Evolutionary conservation across 1,140 invertebrate genomes (phyloP).

Genomic region (Nymphalis io): DNA sequence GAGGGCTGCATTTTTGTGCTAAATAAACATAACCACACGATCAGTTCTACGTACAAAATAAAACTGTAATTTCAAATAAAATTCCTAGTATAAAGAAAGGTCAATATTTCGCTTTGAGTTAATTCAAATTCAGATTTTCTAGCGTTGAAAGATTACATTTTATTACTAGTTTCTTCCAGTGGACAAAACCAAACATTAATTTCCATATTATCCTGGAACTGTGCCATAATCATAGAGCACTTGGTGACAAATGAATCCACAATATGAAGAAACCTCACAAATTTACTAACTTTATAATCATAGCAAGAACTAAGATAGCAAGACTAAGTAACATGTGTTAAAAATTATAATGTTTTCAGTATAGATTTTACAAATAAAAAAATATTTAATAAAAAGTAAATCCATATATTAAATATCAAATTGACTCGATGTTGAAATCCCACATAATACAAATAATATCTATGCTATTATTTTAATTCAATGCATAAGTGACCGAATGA

Average conservation of each 20-base stretch:
- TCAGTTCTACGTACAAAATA: no score
- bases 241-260: slow-evolving; percentile 7
- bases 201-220: slow-evolving; percentile 3
- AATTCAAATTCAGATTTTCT: no score
- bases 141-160: no score
- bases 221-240: background rate
- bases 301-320: background rate
- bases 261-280: slow-evolving; percentile 13
- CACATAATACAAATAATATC: background rate
- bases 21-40: no score
- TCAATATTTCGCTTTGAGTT: no score
- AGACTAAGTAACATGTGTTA: background rate
- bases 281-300: background rate
- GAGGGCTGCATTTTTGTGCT: no score
- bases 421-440: background rate
- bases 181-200: slow-evolving; percentile 6
- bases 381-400: background rate
- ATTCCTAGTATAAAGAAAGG: no score
- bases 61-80: no score
- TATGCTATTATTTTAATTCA: background rate
- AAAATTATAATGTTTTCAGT: no score
- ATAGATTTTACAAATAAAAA: background rate
- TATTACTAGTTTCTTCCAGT: background rate
- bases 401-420: background rate
- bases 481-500: slow-evolving; percentile 1